Evolutionary conservation across 35 echinoderm and acorn worm species (phyloP).

Genomic region (Ophiothrix spiculata): DNA sequence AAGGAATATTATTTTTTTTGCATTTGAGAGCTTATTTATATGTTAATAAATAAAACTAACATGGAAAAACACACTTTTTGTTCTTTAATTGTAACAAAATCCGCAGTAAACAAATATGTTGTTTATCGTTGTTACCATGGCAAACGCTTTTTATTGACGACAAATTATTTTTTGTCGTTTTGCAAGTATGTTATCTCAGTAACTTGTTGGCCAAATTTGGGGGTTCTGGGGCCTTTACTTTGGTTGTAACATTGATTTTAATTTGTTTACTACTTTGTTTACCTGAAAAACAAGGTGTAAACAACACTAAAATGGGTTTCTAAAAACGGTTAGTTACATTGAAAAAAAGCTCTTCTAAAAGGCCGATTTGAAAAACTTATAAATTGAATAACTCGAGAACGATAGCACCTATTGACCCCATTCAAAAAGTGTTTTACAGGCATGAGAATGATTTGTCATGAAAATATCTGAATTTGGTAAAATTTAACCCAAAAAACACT

Average conservation of each 20-base stretch:
- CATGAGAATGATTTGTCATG: too few relatives aligned
- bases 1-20: neutral
- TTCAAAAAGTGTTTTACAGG: neutral
- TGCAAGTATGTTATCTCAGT: neutral
- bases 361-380: neutral
- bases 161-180: neutral
- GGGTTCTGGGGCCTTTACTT: neutral
- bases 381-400: neutral
- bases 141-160: neutral
- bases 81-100: neutral
- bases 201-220: neutral
- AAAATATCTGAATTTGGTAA: too few relatives aligned
- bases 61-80: neutral
- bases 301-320: neutral
- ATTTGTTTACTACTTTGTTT: conserved; percentile 8
- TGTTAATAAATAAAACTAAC: neutral
- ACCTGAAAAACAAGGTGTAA: neutral
- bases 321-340: neutral
- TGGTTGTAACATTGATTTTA: neutral
- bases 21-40: neutral
- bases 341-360: neutral
- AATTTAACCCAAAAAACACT: too few relatives aligned
- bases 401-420: neutral
- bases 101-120: neutral
- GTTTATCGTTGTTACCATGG: neutral